phyloP scores from a whole-genome alignment of 2,797 vertebrate genomes.

The Garrulus glandarius region DNA sequence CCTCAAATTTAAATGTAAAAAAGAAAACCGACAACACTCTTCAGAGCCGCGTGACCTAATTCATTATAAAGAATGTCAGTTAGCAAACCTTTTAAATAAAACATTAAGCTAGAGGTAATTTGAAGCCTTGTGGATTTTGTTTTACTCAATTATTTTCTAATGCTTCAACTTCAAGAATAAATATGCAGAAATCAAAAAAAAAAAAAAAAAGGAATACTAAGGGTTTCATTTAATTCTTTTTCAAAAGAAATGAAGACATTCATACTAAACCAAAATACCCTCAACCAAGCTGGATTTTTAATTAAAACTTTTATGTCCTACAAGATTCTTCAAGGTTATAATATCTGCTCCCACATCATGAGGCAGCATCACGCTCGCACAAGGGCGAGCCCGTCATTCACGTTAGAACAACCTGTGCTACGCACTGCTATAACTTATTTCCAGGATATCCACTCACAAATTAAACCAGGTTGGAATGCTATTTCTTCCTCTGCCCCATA shows the following conservation, averaged over 20 bases:
- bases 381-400: background rate
- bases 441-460: background rate
- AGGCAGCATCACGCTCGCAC: background rate
- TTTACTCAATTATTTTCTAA: slow-evolving; percentile 71
- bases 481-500: background rate
- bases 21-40: slow-evolving; percentile 31
- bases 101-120: slow-evolving; percentile 67
- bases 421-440: background rate
- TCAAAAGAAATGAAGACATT: slow-evolving; percentile 52
- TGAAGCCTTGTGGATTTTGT: slow-evolving; percentile 68
- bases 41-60: slow-evolving; percentile 46
- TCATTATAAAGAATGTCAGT: slow-evolving; percentile 63
- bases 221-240: slow-evolving; percentile 46
- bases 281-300: slow-evolving; percentile 1
- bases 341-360: background rate
- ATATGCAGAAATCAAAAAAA: slow-evolving; percentile 43
- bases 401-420: background rate
- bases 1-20: slow-evolving; percentile 36
- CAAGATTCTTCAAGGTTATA: slow-evolving; percentile 48
- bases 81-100: slow-evolving; percentile 69
- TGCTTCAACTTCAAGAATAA: slow-evolving; percentile 62
- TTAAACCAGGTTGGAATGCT: slow-evolving; percentile 20
- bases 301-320: slow-evolving; percentile 42
- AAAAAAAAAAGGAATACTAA: background rate
- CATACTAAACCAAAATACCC: slow-evolving; percentile 26